phyloP scores from a whole-genome alignment of 2,888 invertebrate genomes.

The Gerris lacustris region DNA sequence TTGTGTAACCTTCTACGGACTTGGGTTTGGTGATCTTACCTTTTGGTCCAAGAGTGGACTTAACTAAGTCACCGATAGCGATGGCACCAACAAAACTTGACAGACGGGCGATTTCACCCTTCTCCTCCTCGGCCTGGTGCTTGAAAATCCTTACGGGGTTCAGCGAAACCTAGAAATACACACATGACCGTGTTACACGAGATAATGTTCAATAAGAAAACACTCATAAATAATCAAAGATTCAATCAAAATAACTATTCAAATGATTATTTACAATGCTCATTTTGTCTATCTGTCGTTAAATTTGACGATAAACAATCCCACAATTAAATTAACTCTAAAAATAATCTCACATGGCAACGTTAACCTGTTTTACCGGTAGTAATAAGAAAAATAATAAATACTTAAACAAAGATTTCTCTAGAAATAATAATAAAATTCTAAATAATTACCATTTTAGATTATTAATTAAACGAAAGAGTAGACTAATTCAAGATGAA shows the following conservation, averaged over 20 bases:
- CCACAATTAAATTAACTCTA: neutral
- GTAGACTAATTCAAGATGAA: too few relatives aligned
- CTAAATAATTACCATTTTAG: too few relatives aligned
- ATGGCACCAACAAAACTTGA: constrained; percentile 98
- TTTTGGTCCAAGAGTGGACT: constrained; percentile 96
- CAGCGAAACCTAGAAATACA: constrained; percentile 56
- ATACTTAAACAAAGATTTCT: too few relatives aligned
- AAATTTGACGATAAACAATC: too few relatives aligned
- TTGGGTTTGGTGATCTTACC: constrained; percentile 41
- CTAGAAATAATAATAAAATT: too few relatives aligned
- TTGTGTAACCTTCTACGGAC: too few relatives aligned
- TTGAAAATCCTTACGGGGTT: constrained; percentile 91
- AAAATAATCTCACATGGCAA: constrained; percentile 1
- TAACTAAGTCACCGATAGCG: constrained; percentile 95
- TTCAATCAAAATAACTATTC: too few relatives aligned
- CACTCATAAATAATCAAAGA: too few relatives aligned
- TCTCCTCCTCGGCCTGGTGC: constrained; percentile 94
- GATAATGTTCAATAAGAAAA: neutral
- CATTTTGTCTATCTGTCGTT: too few relatives aligned
- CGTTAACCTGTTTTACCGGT: neutral
- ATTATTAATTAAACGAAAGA: too few relatives aligned
- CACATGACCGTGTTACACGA: neutral
- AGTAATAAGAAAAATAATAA: too few relatives aligned
- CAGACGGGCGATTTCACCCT: constrained; percentile 89
- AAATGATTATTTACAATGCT: too few relatives aligned